Conservation (phyloP, 2,113 vertebrate genomes). For the Bubalus kerabau region DNA sequence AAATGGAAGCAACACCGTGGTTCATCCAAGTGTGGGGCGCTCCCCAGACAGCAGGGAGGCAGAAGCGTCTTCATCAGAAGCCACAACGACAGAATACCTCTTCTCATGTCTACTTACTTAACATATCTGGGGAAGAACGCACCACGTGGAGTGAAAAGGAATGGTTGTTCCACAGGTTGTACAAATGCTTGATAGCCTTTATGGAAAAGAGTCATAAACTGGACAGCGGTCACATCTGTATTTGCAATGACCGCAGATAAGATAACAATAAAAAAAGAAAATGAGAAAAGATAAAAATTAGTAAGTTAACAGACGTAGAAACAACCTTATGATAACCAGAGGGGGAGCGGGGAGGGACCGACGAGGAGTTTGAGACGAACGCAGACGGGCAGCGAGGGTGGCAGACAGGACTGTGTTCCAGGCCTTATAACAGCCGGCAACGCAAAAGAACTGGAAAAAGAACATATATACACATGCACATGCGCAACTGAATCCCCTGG, state of each 20-base stretch:
- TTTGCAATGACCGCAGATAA: background rate
- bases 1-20: fast-evolving
- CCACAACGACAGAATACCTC: fast-evolving
- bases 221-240: background rate
- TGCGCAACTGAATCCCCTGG: fast-evolving
- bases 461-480: fast-evolving
- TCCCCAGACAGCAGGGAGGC: background rate
- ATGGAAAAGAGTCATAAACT: fast-evolving
- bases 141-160: fast-evolving
- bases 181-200: fast-evolving
- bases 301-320: background rate
- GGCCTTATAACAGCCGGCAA: background rate
- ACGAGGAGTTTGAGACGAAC: background rate
- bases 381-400: fast-evolving
- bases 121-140: background rate
- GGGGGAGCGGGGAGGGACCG: background rate
- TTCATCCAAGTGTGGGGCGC: fast-evolving
- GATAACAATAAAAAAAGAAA: background rate
- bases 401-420: too few relatives aligned
- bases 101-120: background rate
- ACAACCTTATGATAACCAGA: fast-evolving
- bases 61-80: background rate
- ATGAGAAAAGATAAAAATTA: background rate
- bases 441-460: background rate
- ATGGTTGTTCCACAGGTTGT: fast-evolving